Percentiles rank a stretch among this genome's conserved stretches.
Evolutionary conservation across 2,113 vertebrate genomes (phyloP).

Genomic region (Xerus inauris): DNA sequence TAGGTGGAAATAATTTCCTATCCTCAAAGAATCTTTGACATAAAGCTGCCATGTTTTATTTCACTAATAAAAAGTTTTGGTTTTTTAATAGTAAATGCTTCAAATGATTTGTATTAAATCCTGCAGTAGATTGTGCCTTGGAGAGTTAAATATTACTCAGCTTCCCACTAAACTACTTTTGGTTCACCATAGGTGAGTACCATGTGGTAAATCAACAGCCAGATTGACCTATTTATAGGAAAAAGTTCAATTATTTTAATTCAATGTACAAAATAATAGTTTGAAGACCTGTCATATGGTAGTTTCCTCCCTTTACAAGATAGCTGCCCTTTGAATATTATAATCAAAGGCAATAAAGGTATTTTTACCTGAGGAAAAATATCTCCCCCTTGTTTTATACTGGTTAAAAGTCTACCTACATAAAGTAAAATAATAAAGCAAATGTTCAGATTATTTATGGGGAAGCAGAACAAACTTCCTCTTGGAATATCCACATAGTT

Average conservation of each 20-base stretch:
- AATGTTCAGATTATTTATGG: background rate
- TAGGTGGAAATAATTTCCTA: conserved; percentile 69
- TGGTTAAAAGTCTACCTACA: background rate
- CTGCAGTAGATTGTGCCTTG: background rate
- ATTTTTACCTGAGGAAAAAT: conserved; percentile 30
- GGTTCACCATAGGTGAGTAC: background rate
- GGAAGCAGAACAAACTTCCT: background rate
- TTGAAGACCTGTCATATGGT: background rate
- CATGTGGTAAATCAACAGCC: conserved; percentile 30
- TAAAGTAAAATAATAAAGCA: background rate
- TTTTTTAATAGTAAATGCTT: conserved; percentile 68
- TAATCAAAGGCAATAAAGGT: background rate
- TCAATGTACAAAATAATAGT: background rate
- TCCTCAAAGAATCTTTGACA: conserved; percentile 62
- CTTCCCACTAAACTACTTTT: background rate
- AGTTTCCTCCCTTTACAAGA: background rate
- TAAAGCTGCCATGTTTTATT: conserved; percentile 75
- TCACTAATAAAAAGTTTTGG: conserved; percentile 74
- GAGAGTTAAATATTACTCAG: conserved; percentile 39
- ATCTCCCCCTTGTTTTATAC: conserved; percentile 1
- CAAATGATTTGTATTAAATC: conserved; percentile 54
- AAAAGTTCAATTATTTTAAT: conserved; percentile 15
- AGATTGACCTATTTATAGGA: background rate
- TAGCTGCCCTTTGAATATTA: background rate
- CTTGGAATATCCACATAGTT: background rate